These are phyloP conservation scores for Heliconius erato DNA, from an alignment of 2,888 invertebrate genomes.

Conservation along the genomic window DNA sequence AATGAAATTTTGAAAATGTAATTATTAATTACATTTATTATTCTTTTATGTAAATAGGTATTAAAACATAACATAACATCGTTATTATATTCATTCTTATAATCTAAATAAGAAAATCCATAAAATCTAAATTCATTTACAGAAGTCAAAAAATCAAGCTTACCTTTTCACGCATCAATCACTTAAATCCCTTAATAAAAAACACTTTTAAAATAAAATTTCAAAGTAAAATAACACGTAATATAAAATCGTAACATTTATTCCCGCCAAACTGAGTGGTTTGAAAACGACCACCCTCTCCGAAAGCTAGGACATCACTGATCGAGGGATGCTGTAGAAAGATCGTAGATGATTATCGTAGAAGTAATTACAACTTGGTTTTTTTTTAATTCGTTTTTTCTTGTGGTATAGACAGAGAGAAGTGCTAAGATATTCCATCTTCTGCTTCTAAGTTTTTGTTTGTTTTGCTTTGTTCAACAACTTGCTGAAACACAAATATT, in stretches of 20 bases:
- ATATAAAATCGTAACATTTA: slow-evolving; percentile 35
- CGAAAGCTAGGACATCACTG: slow-evolving; percentile 66
- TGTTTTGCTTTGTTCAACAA: neutral
- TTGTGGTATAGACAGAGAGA: no score
- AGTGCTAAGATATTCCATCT: neutral
- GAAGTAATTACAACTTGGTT: neutral
- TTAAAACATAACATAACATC: neutral
- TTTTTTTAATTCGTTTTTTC: neutral
- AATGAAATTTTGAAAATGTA: no score
- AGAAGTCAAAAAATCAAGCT: neutral
- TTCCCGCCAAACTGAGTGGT: slow-evolving; percentile 64
- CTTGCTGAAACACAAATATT: no score
- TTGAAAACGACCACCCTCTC: slow-evolving; percentile 59
- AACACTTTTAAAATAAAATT: neutral
- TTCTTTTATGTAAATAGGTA: neutral
- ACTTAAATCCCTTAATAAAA: slow-evolving; percentile 6
- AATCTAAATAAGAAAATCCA: neutral
- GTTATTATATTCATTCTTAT: neutral
- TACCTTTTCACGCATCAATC: neutral
- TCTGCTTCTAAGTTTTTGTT: neutral
- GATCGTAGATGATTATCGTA: neutral
- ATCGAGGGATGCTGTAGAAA: slow-evolving; percentile 40
- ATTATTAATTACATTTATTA: neutral
- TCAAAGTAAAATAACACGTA: slow-evolving; percentile 3
- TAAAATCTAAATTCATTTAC: neutral